Evolutionary conservation across 2,113 vertebrate genomes (phyloP), one percentile per base, ranked within the genome.

Genomic region (Paracanthobrama guichenoti): DNA sequence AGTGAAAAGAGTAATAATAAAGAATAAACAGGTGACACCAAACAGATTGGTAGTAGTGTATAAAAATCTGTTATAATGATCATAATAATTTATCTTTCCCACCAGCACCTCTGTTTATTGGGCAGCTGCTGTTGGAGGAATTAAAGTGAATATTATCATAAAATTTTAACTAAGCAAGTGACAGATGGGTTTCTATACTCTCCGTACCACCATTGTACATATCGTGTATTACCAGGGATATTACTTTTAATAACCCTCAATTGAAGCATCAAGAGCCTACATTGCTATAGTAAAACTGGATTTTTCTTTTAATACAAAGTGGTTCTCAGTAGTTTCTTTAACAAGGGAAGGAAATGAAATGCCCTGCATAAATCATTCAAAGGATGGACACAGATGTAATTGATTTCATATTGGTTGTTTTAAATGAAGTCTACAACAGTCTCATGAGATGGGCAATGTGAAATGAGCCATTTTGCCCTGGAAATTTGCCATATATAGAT

Each of bases 371-470:
- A 83, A 87, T 90, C 73, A 79, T 86, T 84, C 46, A 79, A 42
- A 26, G 60, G 64, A 42, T 31, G 11, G 35, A 46, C 44, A 24
- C 22, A 53, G 13, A 35, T 72, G 77, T 86, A 79, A 85, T 85
- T 84, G 74, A 79, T 84, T 86, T 77, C 26, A 86, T 87, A 44
- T 71, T 46, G 24, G 64, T 83, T 79, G 59, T 82, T 85, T 83
- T 39, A 73, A 48, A 46, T 53, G 59, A 67, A 71, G 24, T 82
- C 55, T n/a, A 39, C 57, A 48, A 46, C 62, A 28, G 26, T 77
- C 60, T 39, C 71, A 12, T 55, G 28, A 50, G 10, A 53, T 42
- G 44, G 39, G 3, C 24, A n/a, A 31, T 75, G 26, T 53, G 48
- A 35, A 67, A 67, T 24, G 9, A 35, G 12, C 35, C 50, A 20